Percentiles rank a stretch among this genome's conserved stretches.
Evolutionary conservation across 2,797 vertebrate species (phyloP).

Genomic region (Mastacembelus armatus): DNA sequence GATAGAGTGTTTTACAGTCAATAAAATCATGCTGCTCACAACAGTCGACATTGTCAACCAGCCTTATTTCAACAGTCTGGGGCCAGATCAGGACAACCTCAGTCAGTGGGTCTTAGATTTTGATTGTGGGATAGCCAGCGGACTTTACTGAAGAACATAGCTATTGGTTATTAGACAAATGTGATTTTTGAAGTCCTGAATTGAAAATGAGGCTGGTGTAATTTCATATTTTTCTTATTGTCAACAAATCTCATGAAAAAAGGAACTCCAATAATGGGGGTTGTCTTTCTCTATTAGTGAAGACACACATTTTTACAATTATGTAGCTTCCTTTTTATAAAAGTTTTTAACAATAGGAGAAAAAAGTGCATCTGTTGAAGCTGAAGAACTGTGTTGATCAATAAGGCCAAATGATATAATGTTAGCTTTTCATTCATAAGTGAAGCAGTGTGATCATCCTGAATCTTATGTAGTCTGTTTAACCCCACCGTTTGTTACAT

Average conservation of each 20-base stretch:
- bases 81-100: slow-evolving; percentile 7
- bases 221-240: too few relatives aligned
- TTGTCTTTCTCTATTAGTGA: too few relatives aligned
- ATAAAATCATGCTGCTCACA: slow-evolving; percentile 9
- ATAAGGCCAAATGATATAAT: neutral
- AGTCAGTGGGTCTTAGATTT: neutral
- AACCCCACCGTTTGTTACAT: slow-evolving; percentile 48
- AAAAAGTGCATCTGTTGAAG: too few relatives aligned
- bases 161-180: neutral
- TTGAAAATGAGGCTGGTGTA: neutral
- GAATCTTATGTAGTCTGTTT: slow-evolving; percentile 12
- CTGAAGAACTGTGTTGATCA: too few relatives aligned
- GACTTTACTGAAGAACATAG: neutral
- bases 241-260: too few relatives aligned
- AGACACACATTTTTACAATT: too few relatives aligned
- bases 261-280: too few relatives aligned
- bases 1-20: neutral
- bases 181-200: neutral
- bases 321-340: too few relatives aligned
- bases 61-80: slow-evolving; percentile 1
- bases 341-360: too few relatives aligned
- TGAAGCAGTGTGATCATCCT: neutral
- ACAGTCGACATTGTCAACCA: slow-evolving; percentile 18
- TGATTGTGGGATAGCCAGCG: neutral
- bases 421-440: neutral